Conservation (phyloP, 1,140 invertebrate species). For the Cataglyphis hispanica region DNA sequence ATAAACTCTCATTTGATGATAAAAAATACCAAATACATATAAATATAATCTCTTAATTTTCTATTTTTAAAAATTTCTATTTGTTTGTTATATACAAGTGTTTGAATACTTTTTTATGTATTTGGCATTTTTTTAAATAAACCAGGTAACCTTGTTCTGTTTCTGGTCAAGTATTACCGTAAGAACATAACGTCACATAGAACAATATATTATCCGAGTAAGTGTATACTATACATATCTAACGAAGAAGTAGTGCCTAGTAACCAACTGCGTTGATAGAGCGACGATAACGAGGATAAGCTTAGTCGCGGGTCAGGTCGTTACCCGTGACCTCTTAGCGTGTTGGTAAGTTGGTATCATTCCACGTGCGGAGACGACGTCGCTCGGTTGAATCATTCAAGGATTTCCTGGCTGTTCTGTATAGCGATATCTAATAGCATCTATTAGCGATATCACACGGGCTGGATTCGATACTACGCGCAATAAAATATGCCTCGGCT, state of each 20-base stretch:
- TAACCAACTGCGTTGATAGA: constrained; percentile 44
- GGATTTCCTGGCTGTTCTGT: constrained; percentile 70
- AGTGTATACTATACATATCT: background rate
- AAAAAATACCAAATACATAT: too few species aligned
- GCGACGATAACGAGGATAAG: constrained; percentile 56
- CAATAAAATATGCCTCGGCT: background rate
- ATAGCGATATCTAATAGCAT: constrained; percentile 42
- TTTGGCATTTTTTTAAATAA: background rate
- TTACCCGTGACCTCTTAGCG: constrained; percentile 60
- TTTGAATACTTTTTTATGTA: too few species aligned
- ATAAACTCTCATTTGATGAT: too few species aligned
- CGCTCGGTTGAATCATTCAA: constrained; percentile 60
- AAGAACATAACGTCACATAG: background rate
- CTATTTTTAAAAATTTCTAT: too few species aligned
- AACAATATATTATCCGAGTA: background rate
- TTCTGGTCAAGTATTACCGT: background rate
- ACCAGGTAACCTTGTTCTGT: background rate
- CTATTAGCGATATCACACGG: background rate
- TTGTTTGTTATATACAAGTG: too few species aligned
- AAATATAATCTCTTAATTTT: too few species aligned
- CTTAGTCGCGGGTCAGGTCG: constrained; percentile 31
- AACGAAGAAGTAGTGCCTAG: background rate
- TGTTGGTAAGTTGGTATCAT: constrained; percentile 49
- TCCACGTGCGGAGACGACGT: constrained; percentile 72
- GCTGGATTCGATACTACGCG: constrained; percentile 12